Conservation (phyloP, 2,888 invertebrate species). For the Taphrorychus bicolor region DNA sequence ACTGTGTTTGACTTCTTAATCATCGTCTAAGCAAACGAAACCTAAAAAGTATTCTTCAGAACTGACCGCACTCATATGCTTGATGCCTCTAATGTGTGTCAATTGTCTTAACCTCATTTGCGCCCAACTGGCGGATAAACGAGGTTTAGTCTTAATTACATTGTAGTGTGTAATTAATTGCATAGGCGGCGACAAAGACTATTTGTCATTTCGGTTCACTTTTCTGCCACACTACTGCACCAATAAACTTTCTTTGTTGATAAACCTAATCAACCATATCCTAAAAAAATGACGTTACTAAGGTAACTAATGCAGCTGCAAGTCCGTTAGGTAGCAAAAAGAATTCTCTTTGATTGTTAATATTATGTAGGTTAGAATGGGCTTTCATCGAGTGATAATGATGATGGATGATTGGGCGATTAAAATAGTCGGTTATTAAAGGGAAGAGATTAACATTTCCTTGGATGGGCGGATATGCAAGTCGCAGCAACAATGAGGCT, state of each 20-base stretch:
- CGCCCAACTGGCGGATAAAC: not conserved
- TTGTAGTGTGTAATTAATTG: slow-evolving; percentile 7
- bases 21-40: not conserved
- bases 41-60: not conserved
- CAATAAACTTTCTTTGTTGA: too few relatives aligned
- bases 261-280: too few relatives aligned
- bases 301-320: not conserved
- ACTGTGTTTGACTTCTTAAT: not conserved
- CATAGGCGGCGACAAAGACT: not conserved
- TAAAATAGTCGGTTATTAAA: not conserved
- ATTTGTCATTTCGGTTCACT: not conserved
- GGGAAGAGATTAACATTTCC: not conserved
- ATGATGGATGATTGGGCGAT: not conserved
- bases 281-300: too few relatives aligned
- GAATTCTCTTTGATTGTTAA: not conserved
- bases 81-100: slow-evolving; percentile 13
- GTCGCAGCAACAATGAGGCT: too few relatives aligned
- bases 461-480: not conserved
- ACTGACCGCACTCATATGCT: not conserved
- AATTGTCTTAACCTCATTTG: slow-evolving; percentile 24
- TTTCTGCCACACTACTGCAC: too few relatives aligned
- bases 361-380: not conserved
- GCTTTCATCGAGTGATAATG: not conserved
- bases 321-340: too few relatives aligned
- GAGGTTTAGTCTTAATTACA: not conserved